Base-by-base conservation (phyloP, 2,888 invertebrate species). In the Sarcophaga caerulescens region DNA sequence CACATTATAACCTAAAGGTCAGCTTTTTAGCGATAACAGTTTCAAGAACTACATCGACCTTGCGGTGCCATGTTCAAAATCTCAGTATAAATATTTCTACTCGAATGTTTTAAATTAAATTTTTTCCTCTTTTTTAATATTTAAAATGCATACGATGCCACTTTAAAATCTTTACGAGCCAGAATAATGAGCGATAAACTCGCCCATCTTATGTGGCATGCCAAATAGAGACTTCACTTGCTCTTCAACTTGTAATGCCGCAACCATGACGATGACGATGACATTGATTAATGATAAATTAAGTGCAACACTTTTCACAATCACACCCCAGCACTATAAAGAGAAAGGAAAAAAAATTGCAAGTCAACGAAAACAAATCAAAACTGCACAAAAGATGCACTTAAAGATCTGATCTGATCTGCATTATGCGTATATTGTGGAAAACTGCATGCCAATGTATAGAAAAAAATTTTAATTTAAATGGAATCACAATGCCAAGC, bases 241-340 rank as follows among this genome's bases (percentile, higher is more conserved):
- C 35, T 35, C 35, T 35, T 35, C 35, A 35, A 35, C 35, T 35
- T 35, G 35, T 35, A 35, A 52, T 25, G 14, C 44, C 44, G 44
- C 21, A 65, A 44, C 8, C 10, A 44, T n/a, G 17, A 65, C 65
- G 65, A 65, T 63, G 44, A 44, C 74, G 35, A 69, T 88, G 89
- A 89, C 89, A 90, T 89, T 90, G 90, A 90, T 91, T 90, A 91
- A 90, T 90, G 89, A 90, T 86, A 79, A 87, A 86, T 90, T 89
- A 89, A 88, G 88, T 89, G 90, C 87, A 87, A 87, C 88, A 89
- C 89, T 90, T 88, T 88, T 88, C 17, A 88, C 87, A 71, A 73
- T 73, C 71, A 75, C 75, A 79, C 21, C 65, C 65, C 60, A 52
- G 25, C 45, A 59, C 66, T 68, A 68, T 68, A 69, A 74, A 74